Conservation (phyloP, 2,113 vertebrate genomes). For the Gila orcuttii region DNA sequence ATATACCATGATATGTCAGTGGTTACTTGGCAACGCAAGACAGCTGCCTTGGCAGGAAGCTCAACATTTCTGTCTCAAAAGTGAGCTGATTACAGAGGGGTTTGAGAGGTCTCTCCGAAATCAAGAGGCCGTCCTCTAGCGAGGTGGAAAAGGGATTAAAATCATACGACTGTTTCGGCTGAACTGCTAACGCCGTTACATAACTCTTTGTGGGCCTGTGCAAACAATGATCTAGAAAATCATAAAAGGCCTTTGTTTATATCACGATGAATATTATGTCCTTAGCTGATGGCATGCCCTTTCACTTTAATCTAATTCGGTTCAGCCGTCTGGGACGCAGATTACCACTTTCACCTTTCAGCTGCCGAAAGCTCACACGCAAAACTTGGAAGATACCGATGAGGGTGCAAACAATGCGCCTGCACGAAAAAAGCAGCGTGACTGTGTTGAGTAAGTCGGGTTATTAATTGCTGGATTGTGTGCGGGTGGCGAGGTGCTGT, state of each 20-base stretch:
- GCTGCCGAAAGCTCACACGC: slow-evolving; percentile 30
- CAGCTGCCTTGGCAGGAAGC: slow-evolving; percentile 57
- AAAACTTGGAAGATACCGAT: slow-evolving; percentile 13
- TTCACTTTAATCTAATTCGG: slow-evolving; percentile 51
- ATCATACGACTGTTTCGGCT: slow-evolving; percentile 61
- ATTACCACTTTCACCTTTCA: slow-evolving; percentile 53
- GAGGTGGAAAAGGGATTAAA: slow-evolving; percentile 69
- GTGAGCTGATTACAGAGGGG: slow-evolving; percentile 56
- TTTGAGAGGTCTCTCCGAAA: slow-evolving; percentile 54
- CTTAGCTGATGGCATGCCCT: slow-evolving; percentile 52
- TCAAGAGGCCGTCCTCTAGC: slow-evolving; percentile 54
- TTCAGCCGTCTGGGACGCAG: slow-evolving; percentile 58
- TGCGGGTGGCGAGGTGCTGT: not conserved
- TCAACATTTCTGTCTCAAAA: slow-evolving; percentile 50
- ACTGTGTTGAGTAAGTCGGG: slow-evolving; percentile 26
- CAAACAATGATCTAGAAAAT: slow-evolving; percentile 54
- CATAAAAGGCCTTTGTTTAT: slow-evolving; percentile 57
- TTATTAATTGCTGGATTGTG: slow-evolving; percentile 46
- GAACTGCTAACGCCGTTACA: slow-evolving; percentile 60
- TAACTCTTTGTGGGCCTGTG: slow-evolving; percentile 56
- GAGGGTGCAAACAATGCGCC: not conserved
- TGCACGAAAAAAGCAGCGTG: slow-evolving; percentile 14
- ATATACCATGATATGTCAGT: slow-evolving; percentile 51
- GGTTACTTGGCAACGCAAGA: slow-evolving; percentile 66
- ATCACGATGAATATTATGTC: slow-evolving; percentile 59